A percentile compares a stretch with the other conserved stretches of the same genome.
Conservation (phyloP, 2,888 invertebrate genomes). For the Caenorhabditis afra region DNA sequence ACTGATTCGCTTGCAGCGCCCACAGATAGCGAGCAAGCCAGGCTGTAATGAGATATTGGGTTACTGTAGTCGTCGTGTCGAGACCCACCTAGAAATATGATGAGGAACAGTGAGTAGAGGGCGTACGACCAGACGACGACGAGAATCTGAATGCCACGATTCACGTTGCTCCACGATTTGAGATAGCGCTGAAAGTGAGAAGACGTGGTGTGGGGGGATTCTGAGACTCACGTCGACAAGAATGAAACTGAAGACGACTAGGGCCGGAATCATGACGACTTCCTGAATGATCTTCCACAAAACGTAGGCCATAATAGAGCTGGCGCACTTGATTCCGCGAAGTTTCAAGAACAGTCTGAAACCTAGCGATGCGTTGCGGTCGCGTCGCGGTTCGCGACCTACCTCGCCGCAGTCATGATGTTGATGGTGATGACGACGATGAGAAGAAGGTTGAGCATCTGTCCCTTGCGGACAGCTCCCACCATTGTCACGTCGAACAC, state of each 20-base stretch:
- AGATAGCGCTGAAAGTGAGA: slow-evolving; percentile 46
- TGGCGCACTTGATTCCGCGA: slow-evolving; percentile 50
- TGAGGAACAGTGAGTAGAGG: slow-evolving; percentile 44
- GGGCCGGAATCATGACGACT: slow-evolving; percentile 53
- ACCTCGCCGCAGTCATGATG: slow-evolving; percentile 48
- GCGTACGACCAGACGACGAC: slow-evolving; percentile 55
- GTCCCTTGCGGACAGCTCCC: slow-evolving; percentile 28
- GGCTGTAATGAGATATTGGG: slow-evolving; percentile 21
- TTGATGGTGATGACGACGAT: slow-evolving; percentile 52
- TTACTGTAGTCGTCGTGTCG: not conserved
- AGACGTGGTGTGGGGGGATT: too few relatives aligned
- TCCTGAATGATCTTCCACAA: slow-evolving; percentile 61
- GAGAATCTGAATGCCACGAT: slow-evolving; percentile 44
- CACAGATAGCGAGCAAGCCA: slow-evolving; percentile 54
- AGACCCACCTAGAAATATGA: slow-evolving; percentile 46
- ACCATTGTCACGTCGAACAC: slow-evolving; percentile 52
- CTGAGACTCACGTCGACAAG: slow-evolving; percentile 57
- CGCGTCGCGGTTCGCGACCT: not conserved
- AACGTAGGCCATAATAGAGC: slow-evolving; percentile 56
- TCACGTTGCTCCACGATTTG: slow-evolving; percentile 47
- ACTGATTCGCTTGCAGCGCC: slow-evolving; percentile 29
- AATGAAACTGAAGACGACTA: slow-evolving; percentile 58
- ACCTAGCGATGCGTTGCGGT: not conserved
- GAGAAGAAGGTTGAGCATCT: slow-evolving; percentile 46
- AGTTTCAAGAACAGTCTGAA: slow-evolving; percentile 51